Base-by-base conservation (phyloP, 2,888 invertebrate species). In the Heliconius aoede region DNA sequence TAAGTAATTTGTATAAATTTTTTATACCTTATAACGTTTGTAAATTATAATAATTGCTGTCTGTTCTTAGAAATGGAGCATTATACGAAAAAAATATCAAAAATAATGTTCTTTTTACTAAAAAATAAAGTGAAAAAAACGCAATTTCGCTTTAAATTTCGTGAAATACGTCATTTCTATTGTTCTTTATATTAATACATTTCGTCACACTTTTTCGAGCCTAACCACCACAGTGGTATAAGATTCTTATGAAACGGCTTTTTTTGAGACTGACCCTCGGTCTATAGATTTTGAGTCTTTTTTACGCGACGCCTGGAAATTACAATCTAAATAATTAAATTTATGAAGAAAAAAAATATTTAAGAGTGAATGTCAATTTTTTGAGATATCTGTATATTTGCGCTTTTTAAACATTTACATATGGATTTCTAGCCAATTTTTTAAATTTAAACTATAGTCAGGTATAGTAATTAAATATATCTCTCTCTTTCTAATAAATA, bases 1-100 rank as follows among this genome's bases (percentile, higher is more conserved):
- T 71, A 76, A 73, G 76, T 18, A 46, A 71, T 69, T 72, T 78
- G 78, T 78, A 78, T 73, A 78, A 76, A 78, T n/a, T 76, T 69
- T 78, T 78, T 76, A 76, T 73, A 78, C 72, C 68, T 64, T 51
- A 55, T 72, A 74, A 62, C 32, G 51, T 75, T 73, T 78, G 78
- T 78, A 78, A 61, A 73, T 76, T 76, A 67, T 76, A 32, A 76
- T 73, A 40, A 73, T 73, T 76, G 73, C 61, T 72, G 26, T 32
- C 21, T 69, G 30, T 69, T 55, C 55, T n/a, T 51, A 13, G n/a
- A 32, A 55, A 24, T 24, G 32, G n/a, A 11, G n/a, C 30, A 32
- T 69, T 69, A 30, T 30, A 55, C 30, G 55, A 13, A 69, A 69
- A 51, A 30, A 18, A 7, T 69, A 32, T 55, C 1, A 30, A 32